These are phyloP conservation scores for Cataglyphis rosenhaueri DNA, from an alignment of 2,888 invertebrate species.

Conservation along the genomic window DNA sequence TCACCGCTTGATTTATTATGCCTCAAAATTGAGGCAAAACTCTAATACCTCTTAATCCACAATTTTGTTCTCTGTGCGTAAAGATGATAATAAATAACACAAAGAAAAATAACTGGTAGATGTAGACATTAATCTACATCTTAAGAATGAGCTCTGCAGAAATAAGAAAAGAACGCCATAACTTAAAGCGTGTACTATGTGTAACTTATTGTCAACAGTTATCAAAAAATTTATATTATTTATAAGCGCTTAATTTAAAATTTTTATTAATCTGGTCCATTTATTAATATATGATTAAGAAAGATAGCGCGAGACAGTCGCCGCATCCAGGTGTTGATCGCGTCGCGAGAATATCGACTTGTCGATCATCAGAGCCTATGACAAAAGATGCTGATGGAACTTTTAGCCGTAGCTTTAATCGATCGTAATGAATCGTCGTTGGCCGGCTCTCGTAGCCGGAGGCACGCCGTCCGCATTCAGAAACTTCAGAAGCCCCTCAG, in stretches of 20 bases:
- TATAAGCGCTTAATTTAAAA: neutral
- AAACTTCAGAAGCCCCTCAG: constrained; percentile 60
- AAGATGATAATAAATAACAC: neutral
- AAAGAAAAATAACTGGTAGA: neutral
- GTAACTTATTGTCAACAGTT: too few relatives aligned
- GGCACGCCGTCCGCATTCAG: constrained; percentile 56
- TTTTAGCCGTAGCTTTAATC: constrained; percentile 36
- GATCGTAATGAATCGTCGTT: constrained; percentile 54
- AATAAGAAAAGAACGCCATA: too few relatives aligned
- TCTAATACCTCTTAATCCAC: neutral
- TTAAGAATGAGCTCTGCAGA: too few relatives aligned
- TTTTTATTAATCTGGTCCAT: neutral
- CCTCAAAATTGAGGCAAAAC: neutral
- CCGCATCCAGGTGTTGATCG: neutral
- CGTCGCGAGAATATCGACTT: neutral
- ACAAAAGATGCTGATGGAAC: constrained; percentile 18
- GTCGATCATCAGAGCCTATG: neutral
- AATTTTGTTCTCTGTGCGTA: neutral
- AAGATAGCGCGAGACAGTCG: neutral
- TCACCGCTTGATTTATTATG: constrained; percentile 22
- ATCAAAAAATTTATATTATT: neutral
- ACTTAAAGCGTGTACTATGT: too few relatives aligned
- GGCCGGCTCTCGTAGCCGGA: constrained; percentile 21
- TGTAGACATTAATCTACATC: neutral
- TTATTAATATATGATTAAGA: neutral